Base-by-base conservation (phyloP, 2,113 vertebrate genomes). In the Acrocephalus arundinaceus region DNA sequence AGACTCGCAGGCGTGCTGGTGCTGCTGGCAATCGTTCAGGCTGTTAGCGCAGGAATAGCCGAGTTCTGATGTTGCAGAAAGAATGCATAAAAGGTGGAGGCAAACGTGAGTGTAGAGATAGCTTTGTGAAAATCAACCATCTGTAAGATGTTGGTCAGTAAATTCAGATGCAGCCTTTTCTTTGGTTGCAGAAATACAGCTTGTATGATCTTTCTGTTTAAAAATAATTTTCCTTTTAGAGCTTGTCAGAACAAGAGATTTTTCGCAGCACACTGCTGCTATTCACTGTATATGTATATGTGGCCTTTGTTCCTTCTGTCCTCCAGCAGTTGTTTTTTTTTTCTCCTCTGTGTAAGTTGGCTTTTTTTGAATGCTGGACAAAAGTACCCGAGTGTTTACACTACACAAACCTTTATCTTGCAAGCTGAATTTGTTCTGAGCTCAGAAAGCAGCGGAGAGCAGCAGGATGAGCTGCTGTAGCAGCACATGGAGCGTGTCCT, bases 401-500 rank as follows among this genome's bases (percentile, higher is more conserved):
- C 48, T 49, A 10, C 37, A 8, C 46, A 90, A n/a, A 37, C 79
- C 54, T 87, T 91, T 66, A 13, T 59, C 51, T 65, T 28, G 13
- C 3, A 15, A 66, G 70, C 81, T 24, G 52, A 41, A 24, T 85
- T 68, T 73, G 48, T 92, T 75, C 22, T 27, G 72, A 52, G n/a
- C 62, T 76, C 39, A 4, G 80, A 85, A 82, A 45, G 33, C n/a
- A 15, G 57, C 4, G 55, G 43, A 58, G 93, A 91, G 71, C 35
- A 12, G 78, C 76, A 83, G 83, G 62, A 18, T 57, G 79, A 96
- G 83, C 85, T 82, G 93, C 88, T 63, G 66, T 68, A 85, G 94
- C 97, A 70, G 97, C 96, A 77, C 95, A 86, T 93, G 94, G 54
- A 89, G 95, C 95, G 73, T 65, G 96, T 98, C 97, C 97, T 97